Evolutionary conservation across 2,888 invertebrate genomes (phyloP).

Genomic region (Idaea dimidiata): DNA sequence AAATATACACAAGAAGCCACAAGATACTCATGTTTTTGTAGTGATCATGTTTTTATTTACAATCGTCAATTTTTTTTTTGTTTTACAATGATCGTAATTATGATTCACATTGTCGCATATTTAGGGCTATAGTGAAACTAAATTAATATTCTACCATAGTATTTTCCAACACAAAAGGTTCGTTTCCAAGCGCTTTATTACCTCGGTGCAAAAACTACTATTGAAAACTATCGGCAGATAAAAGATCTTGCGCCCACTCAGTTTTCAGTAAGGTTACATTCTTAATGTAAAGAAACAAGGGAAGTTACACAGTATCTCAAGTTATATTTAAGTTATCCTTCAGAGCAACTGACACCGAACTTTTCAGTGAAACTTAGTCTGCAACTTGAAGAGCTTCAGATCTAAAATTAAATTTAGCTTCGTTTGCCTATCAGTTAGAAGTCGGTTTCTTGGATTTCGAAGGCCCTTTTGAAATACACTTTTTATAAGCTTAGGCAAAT

Average conservation of each 20-base stretch:
- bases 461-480: not conserved
- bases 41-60: too few relatives aligned
- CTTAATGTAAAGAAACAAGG: constrained; percentile 35
- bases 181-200: too few relatives aligned
- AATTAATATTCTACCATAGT: too few relatives aligned
- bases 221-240: not conserved
- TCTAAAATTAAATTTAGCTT: constrained; percentile 44
- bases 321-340: constrained; percentile 46
- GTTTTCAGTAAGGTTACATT: not conserved
- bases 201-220: too few relatives aligned
- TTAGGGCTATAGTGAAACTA: too few relatives aligned
- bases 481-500: too few relatives aligned
- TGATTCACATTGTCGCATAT: too few relatives aligned
- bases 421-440: not conserved
- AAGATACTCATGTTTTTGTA: too few relatives aligned
- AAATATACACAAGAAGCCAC: too few relatives aligned
- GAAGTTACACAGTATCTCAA: constrained; percentile 33
- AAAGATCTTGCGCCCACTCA: not conserved
- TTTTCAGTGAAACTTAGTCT: constrained; percentile 37
- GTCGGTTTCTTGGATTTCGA: not conserved
- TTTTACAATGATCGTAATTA: too few relatives aligned
- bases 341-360: constrained; percentile 48
- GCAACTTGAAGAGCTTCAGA: constrained; percentile 35
- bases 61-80: too few relatives aligned
- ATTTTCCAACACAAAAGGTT: too few relatives aligned